Evolutionary conservation across 2,888 invertebrate species (phyloP), one percentile per base, ranked within the genome.

Genomic region (Amphimallon solstitiale): DNA sequence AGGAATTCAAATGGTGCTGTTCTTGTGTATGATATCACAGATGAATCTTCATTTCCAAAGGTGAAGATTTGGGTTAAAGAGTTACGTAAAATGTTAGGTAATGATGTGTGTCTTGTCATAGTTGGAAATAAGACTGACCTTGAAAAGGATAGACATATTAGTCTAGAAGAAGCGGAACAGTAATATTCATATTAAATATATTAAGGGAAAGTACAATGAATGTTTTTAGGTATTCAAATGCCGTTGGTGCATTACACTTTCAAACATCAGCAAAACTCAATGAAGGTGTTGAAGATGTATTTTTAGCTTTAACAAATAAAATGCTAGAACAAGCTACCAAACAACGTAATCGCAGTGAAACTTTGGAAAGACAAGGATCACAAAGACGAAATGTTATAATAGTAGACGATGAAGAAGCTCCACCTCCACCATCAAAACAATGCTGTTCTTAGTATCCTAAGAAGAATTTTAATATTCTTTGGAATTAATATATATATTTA

Each of bases 1-100:
- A 85, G 98, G 70, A 95, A 95, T 80, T 97, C 98, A 21, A 95
- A 98, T 84, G 98, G 98, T 72, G 99, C 98, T 61, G 90, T 99
- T 75, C 87, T 99, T 72, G 97, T 99, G 2, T 98, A 98, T 82
- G 98, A 99, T 81, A 96, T 99, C 69, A 98, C 98, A 12, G 97
- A 98, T 85, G 92, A 94, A 82, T 94, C 96, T 79, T 97, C 97
- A 0, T 98, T 98, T 84, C 91, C 91, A 79, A 97, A 96, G 87
- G 97, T 98, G 0, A 97, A 98, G 84, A 95, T 92, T 80, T 99
- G 99, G 99, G 98, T 98, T 21, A 97, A 96, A 78, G 98, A 99
- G 82, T 84, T 99, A 64, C 91, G 94, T 73, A 95, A 95, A 82
- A 97, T 98, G 93, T 85, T 98, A 40, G 98, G 98, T 2, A 90